Base-by-base conservation (phyloP, 64 coral and sea anemone genomes). In the Dendrophyllia cribrosa region DNA sequence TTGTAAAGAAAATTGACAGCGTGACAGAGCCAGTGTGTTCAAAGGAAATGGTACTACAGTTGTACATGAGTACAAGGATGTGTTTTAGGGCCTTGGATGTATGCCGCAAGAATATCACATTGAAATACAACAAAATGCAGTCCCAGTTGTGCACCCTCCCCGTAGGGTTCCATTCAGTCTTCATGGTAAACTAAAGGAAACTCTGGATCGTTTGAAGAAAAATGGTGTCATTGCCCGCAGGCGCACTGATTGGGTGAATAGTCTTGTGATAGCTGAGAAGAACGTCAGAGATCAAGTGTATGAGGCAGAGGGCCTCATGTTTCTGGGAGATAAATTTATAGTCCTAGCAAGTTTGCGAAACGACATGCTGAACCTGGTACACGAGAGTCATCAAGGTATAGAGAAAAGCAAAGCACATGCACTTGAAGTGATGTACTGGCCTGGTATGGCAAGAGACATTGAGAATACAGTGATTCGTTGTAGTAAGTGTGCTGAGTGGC, bases 201-300 rank as follows among this genome's bases (percentile, higher is more conserved):
- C 94, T 60, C 88, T 95, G 16, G 83, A 87, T 47, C 78, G 74
- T 43, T 77, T 91, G 47, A 76, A 70, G 63, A 87, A 82, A 75
- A 22, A 59, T n/a, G 94, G 94, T 43, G 72, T 85, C 34, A 77
- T 95, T 48, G 87, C 61, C 51, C 0, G 66, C 12, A 12, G 70
- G 10, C 24, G 43, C 24, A 72, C 70, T 22, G 70, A 72, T 22
- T 72, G 70, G 25, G 70, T 72, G 43, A 72, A 46, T 22, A 70
- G 67, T 22, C 21, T 72, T 23, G 70, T 72, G 6, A 45, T 43
- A 12, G 25, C 14, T 3, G 43, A 46, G 8, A 45, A 72, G 88
- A 81, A 66, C 25, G 62, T 70, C 65, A 15, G 62, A 70, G 26
- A 90, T 24, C 74, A 90, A 81, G 26, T 81, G 19, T 62, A 55